Evolutionary conservation across 2,888 invertebrate genomes (phyloP).

Genomic region (Polyploca ridens): DNA sequence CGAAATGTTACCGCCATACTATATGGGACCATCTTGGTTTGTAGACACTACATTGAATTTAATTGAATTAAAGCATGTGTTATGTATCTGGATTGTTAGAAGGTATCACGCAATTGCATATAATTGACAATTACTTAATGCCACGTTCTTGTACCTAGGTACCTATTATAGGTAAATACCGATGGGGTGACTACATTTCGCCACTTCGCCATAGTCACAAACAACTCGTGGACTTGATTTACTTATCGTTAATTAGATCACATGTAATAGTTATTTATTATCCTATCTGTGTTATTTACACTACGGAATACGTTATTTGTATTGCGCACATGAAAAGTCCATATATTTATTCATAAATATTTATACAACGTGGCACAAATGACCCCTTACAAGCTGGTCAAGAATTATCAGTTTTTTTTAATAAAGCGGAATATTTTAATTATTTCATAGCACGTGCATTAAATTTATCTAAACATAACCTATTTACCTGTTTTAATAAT

Average conservation of each 20-base stretch:
- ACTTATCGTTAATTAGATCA: constrained; percentile 58
- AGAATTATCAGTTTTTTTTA: neutral
- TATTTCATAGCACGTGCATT: neutral
- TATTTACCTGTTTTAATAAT: neutral
- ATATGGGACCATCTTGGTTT: constrained; percentile 12
- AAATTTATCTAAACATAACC: neutral
- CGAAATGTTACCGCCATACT: neutral
- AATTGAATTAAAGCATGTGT: constrained; percentile 21
- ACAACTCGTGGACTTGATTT: constrained; percentile 70
- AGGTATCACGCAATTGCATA: constrained; percentile 59
- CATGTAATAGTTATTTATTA: constrained; percentile 43
- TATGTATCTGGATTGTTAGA: constrained; percentile 9
- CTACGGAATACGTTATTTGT: constrained; percentile 26
- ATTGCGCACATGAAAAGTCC: constrained; percentile 42
- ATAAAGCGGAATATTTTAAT: neutral
- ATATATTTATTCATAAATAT: constrained; percentile 31
- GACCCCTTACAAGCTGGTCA: neutral
- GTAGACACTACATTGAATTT: constrained; percentile 12
- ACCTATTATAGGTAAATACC: constrained; percentile 44
- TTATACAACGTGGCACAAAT: constrained; percentile 16
- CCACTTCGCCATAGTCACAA: constrained; percentile 56
- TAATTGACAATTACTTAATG: constrained; percentile 32
- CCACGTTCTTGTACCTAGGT: constrained; percentile 42
- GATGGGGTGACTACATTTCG: constrained; percentile 49
- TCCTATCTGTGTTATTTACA: constrained; percentile 35